Conservation (phyloP, 2,888 invertebrate genomes). For the Mayetiola destructor region DNA sequence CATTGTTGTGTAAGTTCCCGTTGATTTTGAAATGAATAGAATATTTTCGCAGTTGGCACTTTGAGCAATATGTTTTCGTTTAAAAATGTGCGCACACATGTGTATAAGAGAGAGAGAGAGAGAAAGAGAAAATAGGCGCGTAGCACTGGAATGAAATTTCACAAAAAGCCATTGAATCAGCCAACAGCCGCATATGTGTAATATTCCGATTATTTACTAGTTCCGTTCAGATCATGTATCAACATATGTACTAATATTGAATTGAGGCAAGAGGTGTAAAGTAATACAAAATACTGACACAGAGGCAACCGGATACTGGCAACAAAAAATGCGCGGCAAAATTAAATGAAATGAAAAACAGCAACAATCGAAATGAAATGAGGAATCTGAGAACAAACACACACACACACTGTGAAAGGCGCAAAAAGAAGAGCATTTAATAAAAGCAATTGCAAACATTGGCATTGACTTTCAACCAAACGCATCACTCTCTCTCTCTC, state of each 20-base stretch:
- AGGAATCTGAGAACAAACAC: too few relatives aligned
- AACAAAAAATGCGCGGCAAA: neutral
- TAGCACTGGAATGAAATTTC: too few relatives aligned
- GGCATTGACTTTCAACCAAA: too few relatives aligned
- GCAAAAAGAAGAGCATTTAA: neutral
- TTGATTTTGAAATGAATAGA: neutral
- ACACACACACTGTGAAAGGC: too few relatives aligned
- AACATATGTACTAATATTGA: too few relatives aligned
- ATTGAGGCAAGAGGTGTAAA: too few relatives aligned
- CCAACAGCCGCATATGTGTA: slow-evolving; percentile 1
- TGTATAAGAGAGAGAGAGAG: neutral
- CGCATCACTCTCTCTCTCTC: too few relatives aligned
- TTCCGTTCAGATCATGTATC: slow-evolving; percentile 6
- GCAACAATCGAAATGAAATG: neutral
- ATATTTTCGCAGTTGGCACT: too few relatives aligned
- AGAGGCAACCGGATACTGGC: neutral
- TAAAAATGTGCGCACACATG: neutral
- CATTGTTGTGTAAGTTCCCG: too few relatives aligned
- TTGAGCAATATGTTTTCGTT: neutral
- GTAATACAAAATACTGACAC: slow-evolving; percentile 2
- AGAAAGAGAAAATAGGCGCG: too few relatives aligned
- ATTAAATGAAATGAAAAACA: neutral
- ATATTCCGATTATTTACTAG: slow-evolving; percentile 7
- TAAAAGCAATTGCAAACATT: too few relatives aligned
- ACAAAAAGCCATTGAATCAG: neutral